Evolutionary conservation across 1,140 invertebrate species (phyloP).

Genomic region (Drosophila willistoni): DNA sequence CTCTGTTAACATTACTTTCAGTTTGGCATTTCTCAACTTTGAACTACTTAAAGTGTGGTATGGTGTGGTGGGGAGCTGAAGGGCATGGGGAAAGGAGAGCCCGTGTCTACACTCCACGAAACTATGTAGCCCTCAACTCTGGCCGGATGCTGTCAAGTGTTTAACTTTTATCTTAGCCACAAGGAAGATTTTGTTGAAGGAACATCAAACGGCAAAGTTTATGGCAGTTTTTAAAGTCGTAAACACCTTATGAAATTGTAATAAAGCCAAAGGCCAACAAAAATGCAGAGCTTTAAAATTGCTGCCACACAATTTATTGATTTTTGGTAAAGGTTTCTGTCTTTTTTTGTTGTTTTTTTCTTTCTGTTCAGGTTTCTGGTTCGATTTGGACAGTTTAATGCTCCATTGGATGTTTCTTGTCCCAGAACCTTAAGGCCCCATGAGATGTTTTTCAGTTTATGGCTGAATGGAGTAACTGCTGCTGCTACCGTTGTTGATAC

Average conservation of each 20-base stretch:
- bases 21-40: conserved; percentile 35
- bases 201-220: conserved; percentile 53
- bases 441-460: conserved; percentile 46
- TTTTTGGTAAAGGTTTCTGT: conserved; percentile 35
- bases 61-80: neutral
- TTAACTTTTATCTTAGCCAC: conserved; percentile 62
- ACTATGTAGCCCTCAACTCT: conserved; percentile 5
- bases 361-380: conserved; percentile 34
- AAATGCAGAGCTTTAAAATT: conserved; percentile 14
- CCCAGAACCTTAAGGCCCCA: conserved; percentile 5
- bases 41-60: conserved; percentile 23
- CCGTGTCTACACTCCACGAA: neutral
- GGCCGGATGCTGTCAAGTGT: conserved; percentile 15
- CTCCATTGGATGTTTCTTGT: conserved; percentile 47
- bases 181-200: conserved; percentile 24
- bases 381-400: conserved; percentile 67
- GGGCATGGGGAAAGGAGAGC: neutral
- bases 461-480: conserved; percentile 31
- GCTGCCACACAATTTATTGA: conserved; percentile 46
- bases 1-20: conserved; percentile 14
- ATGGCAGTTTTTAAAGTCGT: conserved; percentile 68
- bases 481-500: conserved; percentile 9
- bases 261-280: conserved; percentile 37
- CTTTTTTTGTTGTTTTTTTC: conserved; percentile 19
- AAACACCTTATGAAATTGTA: conserved; percentile 76